A percentile compares a stretch with the other conserved stretches of the same genome.
Evolutionary conservation across 2,113 vertebrate genomes (phyloP).

Genomic region (Scalopus aquaticus): DNA sequence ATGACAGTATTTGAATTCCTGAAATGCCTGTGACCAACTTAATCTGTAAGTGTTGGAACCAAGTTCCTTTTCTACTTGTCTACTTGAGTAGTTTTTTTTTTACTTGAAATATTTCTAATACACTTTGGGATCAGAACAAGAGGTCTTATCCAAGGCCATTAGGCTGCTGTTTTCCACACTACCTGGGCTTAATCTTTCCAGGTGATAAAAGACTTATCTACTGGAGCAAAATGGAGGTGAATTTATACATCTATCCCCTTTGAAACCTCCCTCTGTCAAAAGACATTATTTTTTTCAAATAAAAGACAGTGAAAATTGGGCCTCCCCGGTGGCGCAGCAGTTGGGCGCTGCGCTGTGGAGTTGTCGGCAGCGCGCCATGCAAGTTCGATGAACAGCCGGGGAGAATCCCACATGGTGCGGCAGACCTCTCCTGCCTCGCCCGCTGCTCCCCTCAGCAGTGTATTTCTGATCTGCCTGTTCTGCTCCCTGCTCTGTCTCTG

Average conservation of each 20-base stretch:
- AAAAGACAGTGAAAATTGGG: not conserved
- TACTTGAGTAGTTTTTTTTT: not conserved
- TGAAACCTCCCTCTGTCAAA: not conserved
- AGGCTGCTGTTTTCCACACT: not conserved
- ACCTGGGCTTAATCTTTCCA: too few species aligned
- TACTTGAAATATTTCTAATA: not conserved
- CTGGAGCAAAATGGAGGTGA: not conserved
- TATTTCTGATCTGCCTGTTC: too few species aligned
- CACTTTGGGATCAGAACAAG: not conserved
- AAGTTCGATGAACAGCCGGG: too few species aligned
- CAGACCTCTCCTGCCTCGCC: too few species aligned
- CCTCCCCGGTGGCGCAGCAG: too few species aligned
- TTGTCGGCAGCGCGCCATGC: too few species aligned
- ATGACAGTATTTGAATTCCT: not conserved
- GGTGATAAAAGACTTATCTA: not conserved
- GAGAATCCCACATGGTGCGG: too few species aligned
- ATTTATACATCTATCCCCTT: not conserved
- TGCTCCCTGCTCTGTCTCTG: too few species aligned
- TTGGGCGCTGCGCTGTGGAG: too few species aligned
- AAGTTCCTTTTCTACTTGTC: not conserved
- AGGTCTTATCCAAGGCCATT: not conserved
- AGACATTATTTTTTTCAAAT: not conserved
- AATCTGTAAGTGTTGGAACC: not conserved
- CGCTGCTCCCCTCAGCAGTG: too few species aligned
- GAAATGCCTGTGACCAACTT: not conserved